Conservation (phyloP, 1,140 invertebrate species). For the Eriocheir sinensis region DNA sequence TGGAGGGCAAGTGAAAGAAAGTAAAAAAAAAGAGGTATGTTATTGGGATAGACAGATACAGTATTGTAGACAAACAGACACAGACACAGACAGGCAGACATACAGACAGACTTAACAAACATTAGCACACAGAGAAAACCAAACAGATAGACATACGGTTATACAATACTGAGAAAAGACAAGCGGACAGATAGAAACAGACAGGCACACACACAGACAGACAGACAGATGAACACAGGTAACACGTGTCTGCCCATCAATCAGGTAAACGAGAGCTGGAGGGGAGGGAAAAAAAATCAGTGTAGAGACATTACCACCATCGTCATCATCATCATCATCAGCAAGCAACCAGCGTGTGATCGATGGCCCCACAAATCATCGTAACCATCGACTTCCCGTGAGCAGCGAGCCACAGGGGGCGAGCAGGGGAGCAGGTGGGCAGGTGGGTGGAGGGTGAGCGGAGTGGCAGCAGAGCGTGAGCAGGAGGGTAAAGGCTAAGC, state of each 20-base stretch:
- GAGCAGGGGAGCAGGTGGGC: too few relatives aligned
- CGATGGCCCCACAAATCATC: neutral
- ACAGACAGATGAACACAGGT: neutral
- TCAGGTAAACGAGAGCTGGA: neutral
- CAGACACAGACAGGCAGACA: too few relatives aligned
- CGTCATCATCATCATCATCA: neutral
- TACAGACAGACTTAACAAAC: too few relatives aligned
- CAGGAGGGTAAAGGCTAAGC: neutral
- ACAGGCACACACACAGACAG: neutral
- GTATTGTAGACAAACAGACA: too few relatives aligned
- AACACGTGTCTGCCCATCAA: neutral
- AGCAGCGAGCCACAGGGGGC: neutral
- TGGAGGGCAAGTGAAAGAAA: too few relatives aligned
- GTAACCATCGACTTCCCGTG: conserved; percentile 38
- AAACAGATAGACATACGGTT: too few relatives aligned
- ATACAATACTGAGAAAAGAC: too few relatives aligned
- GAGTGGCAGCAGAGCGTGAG: neutral
- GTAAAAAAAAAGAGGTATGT: too few relatives aligned
- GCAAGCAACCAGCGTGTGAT: neutral
- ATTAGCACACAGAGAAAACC: too few relatives aligned
- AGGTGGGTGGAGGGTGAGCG: neutral
- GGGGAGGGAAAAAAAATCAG: neutral
- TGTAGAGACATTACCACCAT: too few relatives aligned
- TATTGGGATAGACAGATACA: too few relatives aligned
- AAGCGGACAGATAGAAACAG: neutral